Conservation (phyloP, 2,113 vertebrate species). For the Hyperopisus bebe region DNA sequence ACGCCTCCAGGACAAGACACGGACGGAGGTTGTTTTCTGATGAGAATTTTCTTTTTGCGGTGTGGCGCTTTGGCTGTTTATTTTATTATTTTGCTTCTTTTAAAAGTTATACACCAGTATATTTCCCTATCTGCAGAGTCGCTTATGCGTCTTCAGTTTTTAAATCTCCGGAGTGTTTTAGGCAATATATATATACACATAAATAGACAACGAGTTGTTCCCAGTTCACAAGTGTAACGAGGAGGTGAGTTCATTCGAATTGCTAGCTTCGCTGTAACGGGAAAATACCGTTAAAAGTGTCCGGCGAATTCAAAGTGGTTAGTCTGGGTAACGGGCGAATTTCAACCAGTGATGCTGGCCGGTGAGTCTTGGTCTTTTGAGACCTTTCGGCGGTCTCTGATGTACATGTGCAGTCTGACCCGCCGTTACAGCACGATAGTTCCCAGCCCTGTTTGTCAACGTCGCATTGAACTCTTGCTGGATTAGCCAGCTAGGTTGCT, state of each 20-base stretch:
- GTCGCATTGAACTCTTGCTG: conserved; percentile 15
- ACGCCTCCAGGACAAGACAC: conserved; percentile 49
- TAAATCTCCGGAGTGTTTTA: conserved; percentile 9
- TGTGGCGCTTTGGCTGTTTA: conserved; percentile 14
- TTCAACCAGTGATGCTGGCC: neutral
- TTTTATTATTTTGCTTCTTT: conserved; percentile 34
- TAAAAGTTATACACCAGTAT: conserved; percentile 18
- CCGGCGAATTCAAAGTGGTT: neutral
- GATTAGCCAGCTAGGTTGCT: neutral
- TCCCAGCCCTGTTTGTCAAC: conserved; percentile 14
- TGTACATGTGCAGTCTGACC: neutral
- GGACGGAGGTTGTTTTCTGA: conserved; percentile 66
- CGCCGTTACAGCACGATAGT: neutral
- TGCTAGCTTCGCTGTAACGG: neutral
- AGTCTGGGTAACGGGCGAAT: neutral
- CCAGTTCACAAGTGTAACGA: conserved; percentile 26
- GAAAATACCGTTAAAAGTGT: neutral
- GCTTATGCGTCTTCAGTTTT: neutral
- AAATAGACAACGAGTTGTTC: conserved; percentile 18
- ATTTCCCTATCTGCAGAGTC: neutral
- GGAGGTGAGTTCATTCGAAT: conserved; percentile 29
- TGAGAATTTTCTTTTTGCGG: conserved; percentile 46
- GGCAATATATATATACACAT: neutral
- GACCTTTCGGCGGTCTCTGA: neutral
- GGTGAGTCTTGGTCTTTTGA: neutral